Percentiles rank a stretch among this genome's conserved stretches.
Evolutionary conservation across 1,140 invertebrate genomes (phyloP).

Genomic region (Solenopsis fugax): DNA sequence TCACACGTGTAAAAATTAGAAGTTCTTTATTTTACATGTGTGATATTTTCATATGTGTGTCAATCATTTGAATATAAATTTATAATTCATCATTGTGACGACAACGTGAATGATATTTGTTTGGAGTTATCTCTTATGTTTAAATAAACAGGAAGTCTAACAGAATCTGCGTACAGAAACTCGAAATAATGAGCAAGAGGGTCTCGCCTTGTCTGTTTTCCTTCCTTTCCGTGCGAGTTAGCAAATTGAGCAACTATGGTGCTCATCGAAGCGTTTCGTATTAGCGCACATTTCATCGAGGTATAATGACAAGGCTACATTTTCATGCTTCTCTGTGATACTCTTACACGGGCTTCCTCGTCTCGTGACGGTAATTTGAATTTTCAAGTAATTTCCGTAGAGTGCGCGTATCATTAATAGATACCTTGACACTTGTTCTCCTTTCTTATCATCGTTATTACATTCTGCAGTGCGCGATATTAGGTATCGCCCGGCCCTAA

Average conservation of each 20-base stretch:
- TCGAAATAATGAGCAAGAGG: constrained; percentile 44
- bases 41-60: not conserved
- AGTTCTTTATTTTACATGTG: not conserved
- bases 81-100: not conserved
- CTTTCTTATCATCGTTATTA: constrained; percentile 26
- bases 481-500: not conserved
- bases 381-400: constrained; percentile 33
- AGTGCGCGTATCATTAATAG: not conserved
- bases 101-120: not conserved
- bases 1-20: not conserved
- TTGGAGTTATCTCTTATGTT: constrained; percentile 7
- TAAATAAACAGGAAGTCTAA: constrained; percentile 36
- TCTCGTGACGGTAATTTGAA: constrained; percentile 31
- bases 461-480: not conserved
- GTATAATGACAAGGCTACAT: constrained; percentile 60
- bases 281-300: constrained; percentile 47
- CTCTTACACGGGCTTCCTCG: not conserved
- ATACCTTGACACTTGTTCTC: not conserved
- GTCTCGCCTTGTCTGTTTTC: constrained; percentile 47
- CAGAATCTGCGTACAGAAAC: constrained; percentile 11
- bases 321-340: constrained; percentile 54
- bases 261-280: constrained; percentile 59
- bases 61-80: not conserved
- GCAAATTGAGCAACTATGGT: constrained; percentile 54
- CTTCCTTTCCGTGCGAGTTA: constrained; percentile 45